These are phyloP conservation scores for Diachasma alloeum DNA, from an alignment of 1,140 invertebrate genomes.

Conservation along the genomic window DNA sequence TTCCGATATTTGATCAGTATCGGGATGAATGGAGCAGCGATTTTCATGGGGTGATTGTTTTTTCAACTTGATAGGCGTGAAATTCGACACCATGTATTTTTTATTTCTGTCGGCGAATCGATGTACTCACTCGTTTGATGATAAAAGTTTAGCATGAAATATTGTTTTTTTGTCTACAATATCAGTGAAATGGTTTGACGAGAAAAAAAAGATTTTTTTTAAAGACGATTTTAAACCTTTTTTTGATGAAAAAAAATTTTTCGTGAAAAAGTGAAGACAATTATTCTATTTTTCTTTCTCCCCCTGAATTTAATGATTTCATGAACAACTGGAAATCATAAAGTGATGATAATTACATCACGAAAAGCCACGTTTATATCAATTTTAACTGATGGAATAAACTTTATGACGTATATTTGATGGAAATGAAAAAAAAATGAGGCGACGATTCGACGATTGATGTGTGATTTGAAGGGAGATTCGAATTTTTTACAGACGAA, in stretches of 20 bases:
- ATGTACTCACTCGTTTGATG: not conserved
- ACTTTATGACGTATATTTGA: too few relatives aligned
- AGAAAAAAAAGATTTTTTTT: not conserved
- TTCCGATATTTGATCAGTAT: conserved; percentile 17
- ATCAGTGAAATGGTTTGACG: not conserved
- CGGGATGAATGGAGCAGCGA: conserved; percentile 3
- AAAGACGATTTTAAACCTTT: not conserved
- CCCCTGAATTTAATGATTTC: not conserved
- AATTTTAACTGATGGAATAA: too few relatives aligned
- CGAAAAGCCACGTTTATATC: too few relatives aligned
- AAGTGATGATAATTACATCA: too few relatives aligned
- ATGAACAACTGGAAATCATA: not conserved
- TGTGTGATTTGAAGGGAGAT: conserved; percentile 10
- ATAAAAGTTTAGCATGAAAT: not conserved
- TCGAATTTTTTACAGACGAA: not conserved
- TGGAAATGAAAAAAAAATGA: too few relatives aligned
- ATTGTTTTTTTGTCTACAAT: not conserved
- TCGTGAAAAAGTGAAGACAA: too few relatives aligned
- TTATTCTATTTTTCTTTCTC: too few relatives aligned
- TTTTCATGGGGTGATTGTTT: not conserved
- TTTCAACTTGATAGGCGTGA: not conserved
- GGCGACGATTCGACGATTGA: conserved; percentile 3
- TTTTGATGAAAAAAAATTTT: not conserved
- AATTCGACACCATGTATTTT: not conserved
- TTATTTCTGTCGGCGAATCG: not conserved